A percentile compares a stretch with the other conserved stretches of the same genome.
Conservation (phyloP, 2,113 vertebrate genomes). For the Oryzias woworae region DNA sequence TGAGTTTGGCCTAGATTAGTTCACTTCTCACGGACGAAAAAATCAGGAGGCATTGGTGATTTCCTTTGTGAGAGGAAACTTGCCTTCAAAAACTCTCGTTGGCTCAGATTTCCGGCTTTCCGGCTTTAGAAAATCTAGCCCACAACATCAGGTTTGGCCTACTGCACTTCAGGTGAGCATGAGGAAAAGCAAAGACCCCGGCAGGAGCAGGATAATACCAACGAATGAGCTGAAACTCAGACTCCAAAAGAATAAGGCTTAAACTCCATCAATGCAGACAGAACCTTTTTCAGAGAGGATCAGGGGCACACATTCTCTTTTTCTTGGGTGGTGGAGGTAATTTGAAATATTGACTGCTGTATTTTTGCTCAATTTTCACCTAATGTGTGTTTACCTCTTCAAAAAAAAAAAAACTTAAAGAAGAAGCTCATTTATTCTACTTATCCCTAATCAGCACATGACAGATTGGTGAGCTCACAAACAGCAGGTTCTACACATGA, state of each 20-base stretch:
- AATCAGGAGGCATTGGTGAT: slow-evolving; percentile 11
- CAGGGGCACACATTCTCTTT: too few relatives aligned
- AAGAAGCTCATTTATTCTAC: slow-evolving; percentile 5
- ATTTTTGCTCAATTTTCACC: too few relatives aligned
- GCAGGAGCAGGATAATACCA: neutral
- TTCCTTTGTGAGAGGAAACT: slow-evolving; percentile 8
- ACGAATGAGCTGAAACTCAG: neutral
- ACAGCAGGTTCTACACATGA: slow-evolving; percentile 14
- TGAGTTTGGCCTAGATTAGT: slow-evolving; percentile 53
- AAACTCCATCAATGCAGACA: neutral
- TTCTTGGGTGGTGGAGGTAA: too few relatives aligned
- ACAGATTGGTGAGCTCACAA: slow-evolving; percentile 14
- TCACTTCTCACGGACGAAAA: slow-evolving; percentile 37
- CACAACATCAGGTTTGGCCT: neutral
- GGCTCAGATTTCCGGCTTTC: neutral
- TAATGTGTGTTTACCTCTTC: neutral
- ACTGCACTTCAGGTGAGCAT: neutral
- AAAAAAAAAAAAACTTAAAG: too few relatives aligned
- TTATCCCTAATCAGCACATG: slow-evolving; percentile 12
- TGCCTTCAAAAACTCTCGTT: neutral
- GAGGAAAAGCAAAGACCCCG: neutral
- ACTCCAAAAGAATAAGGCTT: neutral
- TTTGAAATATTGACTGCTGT: too few relatives aligned
- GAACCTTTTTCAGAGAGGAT: too few relatives aligned
- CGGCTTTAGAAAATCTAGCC: too few relatives aligned